Evolutionary conservation across 92 coral and sea anemone species (phyloP), one percentile per base, ranked within the genome.

Genomic region (Isaurus tuberculatus): DNA sequence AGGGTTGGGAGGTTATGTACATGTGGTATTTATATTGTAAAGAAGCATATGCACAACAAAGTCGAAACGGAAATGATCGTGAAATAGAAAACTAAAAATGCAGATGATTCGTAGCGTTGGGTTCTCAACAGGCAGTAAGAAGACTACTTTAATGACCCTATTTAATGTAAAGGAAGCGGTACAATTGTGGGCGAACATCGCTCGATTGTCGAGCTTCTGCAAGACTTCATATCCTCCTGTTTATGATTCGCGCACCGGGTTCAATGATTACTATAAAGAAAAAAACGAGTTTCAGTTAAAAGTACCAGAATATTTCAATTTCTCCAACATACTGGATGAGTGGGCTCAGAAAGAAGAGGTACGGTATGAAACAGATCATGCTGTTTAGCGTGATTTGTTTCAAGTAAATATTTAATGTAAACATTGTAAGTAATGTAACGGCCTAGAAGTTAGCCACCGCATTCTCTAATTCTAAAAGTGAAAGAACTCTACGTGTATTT

Each of bases 331-430:
- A 17, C 27, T 93, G 8, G 94, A 93, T 37, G 91, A 91, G 36
- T 93, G 97, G 97, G 90, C 94, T 2, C 85, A 61, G 44, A 89
- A 75, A 36, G 94, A 91, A 49, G 88, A 81, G 93, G 97, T 91
- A 51, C 0, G 86, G 8, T 16, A 20, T 8, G 29, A 6, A 23
- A 28, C 10, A 17, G n/a, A n/a, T n/a, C n/a, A n/a, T n/a, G n/a
- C n/a, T 8, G 46, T 40, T 40, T 40, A 40, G 46, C 46, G 46
- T 40, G 46, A 40, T 40, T 40, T 8, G 46, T 40, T 40, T 40
- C 9, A 40, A 4, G 46, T 40, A 8, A 40, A 40, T 40, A 2
- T 40, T 8, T 40, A 40, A 40, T 40, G 7, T 6, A 40, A 40
- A 40, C 46, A 40, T 40, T 2, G 11, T 13, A 40, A 40, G 1